A percentile compares a stretch with the other conserved stretches of the same genome.
Conservation (phyloP, 1,140 invertebrate genomes). For the Habropoda laboriosa region DNA sequence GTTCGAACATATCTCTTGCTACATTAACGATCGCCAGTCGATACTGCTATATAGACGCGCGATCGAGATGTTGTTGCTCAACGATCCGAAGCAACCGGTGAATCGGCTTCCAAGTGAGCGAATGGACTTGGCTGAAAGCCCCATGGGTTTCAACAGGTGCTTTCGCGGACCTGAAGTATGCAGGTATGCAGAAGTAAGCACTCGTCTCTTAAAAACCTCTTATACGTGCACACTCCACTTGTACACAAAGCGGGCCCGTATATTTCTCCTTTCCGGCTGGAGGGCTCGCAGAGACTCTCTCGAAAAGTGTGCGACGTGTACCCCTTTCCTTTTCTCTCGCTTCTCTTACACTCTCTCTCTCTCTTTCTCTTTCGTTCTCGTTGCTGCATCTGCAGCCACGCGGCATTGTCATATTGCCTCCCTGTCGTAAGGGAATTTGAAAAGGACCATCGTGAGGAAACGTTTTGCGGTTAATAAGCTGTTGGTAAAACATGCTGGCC, state of each 20-base stretch:
- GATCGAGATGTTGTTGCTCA: neutral
- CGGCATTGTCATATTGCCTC: conserved; percentile 52
- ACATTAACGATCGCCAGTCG: neutral
- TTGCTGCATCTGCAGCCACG: conserved; percentile 40
- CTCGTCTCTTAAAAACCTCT: conserved; percentile 73
- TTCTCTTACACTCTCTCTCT: no score
- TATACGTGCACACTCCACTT: conserved; percentile 72
- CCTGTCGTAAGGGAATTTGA: conserved; percentile 58
- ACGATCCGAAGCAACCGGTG: conserved; percentile 34
- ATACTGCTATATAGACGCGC: neutral
- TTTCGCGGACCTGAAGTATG: conserved; percentile 74
- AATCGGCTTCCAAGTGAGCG: conserved; percentile 64
- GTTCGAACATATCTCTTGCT: neutral
- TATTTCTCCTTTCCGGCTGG: conserved; percentile 73
- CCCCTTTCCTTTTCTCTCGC: conserved; percentile 16
- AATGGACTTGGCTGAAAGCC: conserved; percentile 60
- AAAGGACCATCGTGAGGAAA: conserved; percentile 57
- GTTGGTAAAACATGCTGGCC: conserved; percentile 76
- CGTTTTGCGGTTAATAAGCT: conserved; percentile 70
- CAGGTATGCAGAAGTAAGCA: conserved; percentile 78
- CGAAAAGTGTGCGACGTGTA: conserved; percentile 57
- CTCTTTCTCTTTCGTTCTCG: conserved; percentile 41
- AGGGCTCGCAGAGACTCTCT: conserved; percentile 68
- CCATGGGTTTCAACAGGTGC: conserved; percentile 75
- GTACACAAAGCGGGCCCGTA: conserved; percentile 74